Evolutionary conservation across 2,797 vertebrate genomes (phyloP), one percentile per base, ranked within the genome.

Genomic region (Paramormyrops hopkinsi): DNA sequence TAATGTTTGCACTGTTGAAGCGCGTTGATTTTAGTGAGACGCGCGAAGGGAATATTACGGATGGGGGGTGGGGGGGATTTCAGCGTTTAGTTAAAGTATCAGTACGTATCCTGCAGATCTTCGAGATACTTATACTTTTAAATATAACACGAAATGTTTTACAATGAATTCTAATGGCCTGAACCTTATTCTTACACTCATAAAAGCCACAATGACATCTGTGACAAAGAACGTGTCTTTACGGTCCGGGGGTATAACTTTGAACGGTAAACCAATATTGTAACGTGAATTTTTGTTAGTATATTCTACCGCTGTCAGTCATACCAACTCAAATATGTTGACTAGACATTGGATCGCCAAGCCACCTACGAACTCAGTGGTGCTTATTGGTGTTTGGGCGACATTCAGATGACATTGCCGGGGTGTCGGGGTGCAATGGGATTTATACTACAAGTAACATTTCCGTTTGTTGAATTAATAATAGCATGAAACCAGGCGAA

Each of bases 321-420:
- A 65, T 48, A 48, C 46, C 79, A 44, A 22, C 19, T 44, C 44
- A 48, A 5, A 73, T 95, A 92, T 93, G 92, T 93, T 94, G 94
- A 93, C 93, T 94, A 95, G 94, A 94, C 94, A 94, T 93, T 92
- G 93, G 94, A 94, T 94, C 92, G 95, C 93, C 93, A 94, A 94
- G 92, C 29, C 92, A 91, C 91, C 93, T 94, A 92, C 93, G 93
- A 93, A 95, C 94, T 95, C 94, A 95, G 94, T 93, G 94, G 94
- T 94, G 94, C 96, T 95, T 93, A 96, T 96, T 96, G 92, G 94
- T 95, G 94, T 94, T 95, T 95, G 95, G 94, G 95, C 94, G 95
- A 96, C 96, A 95, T 96, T 96, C 94, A 95, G 94, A 93, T 96
- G 95, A 96, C 96, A 96, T 96, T 96, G 95, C 94, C 94, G 95